Conservation (phyloP, 30 jellyfish, hydroid and myxozoan genomes). For the Hydractinia symbiolongicarpus region DNA sequence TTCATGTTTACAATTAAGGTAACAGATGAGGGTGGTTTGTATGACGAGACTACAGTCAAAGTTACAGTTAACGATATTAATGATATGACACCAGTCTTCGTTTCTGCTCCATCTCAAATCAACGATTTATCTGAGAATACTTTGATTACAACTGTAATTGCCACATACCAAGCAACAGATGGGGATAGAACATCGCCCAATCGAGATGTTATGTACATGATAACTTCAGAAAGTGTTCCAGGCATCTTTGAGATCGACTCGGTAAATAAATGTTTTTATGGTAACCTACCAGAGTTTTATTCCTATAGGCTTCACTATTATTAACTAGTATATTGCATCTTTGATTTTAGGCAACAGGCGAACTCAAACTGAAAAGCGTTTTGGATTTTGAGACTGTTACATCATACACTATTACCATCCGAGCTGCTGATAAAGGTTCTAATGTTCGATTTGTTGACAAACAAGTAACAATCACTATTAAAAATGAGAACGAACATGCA, state of each 20-base stretch:
- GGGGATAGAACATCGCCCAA: constrained; percentile 4
- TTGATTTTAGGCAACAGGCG: constrained; percentile 32
- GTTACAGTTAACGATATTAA: constrained; percentile 51
- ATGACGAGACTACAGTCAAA: constrained; percentile 23
- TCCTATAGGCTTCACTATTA: not conserved
- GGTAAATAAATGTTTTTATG: constrained; percentile 9
- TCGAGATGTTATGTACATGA: constrained; percentile 1
- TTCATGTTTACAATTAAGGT: constrained; percentile 48
- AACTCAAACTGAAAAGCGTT: constrained; percentile 28
- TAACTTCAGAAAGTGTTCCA: constrained; percentile 28
- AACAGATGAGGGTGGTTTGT: constrained; percentile 61
- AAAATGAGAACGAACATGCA: constrained; percentile 3
- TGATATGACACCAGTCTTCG: constrained; percentile 60
- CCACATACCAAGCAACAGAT: not conserved
- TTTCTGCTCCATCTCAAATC: not conserved
- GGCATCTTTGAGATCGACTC: constrained; percentile 50
- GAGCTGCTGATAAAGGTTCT: constrained; percentile 75
- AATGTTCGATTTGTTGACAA: constrained; percentile 36
- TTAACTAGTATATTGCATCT: not conserved
- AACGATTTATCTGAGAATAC: not conserved
- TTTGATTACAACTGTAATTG: not conserved
- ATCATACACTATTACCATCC: constrained; percentile 48
- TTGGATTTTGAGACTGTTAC: constrained; percentile 74
- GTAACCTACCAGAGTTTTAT: not conserved
- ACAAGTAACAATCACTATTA: constrained; percentile 1